Percentiles rank a stretch among this genome's conserved stretches.
Evolutionary conservation across 2,797 vertebrate genomes (phyloP).

Genomic region (Yasuhikotakia modesta): DNA sequence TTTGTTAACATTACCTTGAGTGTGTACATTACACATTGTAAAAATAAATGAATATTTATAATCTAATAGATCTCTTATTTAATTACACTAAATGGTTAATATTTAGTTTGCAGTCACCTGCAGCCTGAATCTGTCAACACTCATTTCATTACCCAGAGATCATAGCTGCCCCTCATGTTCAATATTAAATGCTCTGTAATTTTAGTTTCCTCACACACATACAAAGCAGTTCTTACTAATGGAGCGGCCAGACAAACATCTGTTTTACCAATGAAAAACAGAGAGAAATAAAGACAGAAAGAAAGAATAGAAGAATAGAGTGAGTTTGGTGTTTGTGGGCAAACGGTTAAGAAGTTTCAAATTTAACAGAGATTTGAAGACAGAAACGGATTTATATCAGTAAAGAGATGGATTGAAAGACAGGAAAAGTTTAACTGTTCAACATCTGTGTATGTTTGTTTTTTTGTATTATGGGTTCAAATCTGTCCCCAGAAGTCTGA

Average conservation of each 20-base stretch:
- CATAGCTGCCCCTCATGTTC: conserved; percentile 47
- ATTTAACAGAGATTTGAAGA: conserved; percentile 4
- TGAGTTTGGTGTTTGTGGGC: conserved; percentile 28
- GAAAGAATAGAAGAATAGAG: conserved; percentile 15
- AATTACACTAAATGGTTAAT: conserved; percentile 7
- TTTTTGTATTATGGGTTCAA: neutral
- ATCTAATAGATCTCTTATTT: neutral
- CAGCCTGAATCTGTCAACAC: conserved; percentile 12
- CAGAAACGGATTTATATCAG: conserved; percentile 5
- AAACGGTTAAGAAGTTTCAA: neutral
- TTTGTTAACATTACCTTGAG: neutral
- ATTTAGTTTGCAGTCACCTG: conserved; percentile 4
- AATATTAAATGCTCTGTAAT: conserved; percentile 43
- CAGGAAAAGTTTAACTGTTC: neutral
- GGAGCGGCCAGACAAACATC: conserved; percentile 54
- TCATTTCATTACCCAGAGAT: conserved; percentile 47
- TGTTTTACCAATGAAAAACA: conserved; percentile 50
- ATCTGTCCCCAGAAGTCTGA: conserved; percentile 7
- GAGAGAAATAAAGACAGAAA: conserved; percentile 16
- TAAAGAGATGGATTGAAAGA: neutral
- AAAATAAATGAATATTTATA: no score
- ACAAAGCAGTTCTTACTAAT: conserved; percentile 46
- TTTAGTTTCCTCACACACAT: conserved; percentile 18
- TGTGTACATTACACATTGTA: neutral
- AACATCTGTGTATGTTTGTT: neutral